Evolutionary conservation across 1,140 invertebrate genomes (phyloP).

Genomic region (Sinella curviseta): DNA sequence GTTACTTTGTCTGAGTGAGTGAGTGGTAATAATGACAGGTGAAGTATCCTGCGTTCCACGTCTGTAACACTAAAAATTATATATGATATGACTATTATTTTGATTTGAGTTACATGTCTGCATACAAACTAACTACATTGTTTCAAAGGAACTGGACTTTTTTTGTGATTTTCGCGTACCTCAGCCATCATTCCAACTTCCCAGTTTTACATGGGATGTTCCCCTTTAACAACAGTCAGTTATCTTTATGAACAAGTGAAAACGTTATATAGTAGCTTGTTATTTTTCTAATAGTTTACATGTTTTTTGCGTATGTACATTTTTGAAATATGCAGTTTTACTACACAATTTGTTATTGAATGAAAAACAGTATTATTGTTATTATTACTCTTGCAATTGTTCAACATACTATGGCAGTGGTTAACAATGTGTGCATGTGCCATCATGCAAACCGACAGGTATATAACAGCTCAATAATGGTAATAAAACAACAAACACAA

Average conservation of each 20-base stretch:
- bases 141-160: neutral
- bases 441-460: neutral
- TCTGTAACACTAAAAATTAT: too few species aligned
- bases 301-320: too few species aligned
- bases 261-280: too few species aligned
- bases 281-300: too few species aligned
- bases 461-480: neutral
- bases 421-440: neutral
- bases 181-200: too few species aligned
- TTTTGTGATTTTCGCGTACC: neutral
- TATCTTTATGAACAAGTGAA: neutral
- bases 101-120: too few species aligned
- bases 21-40: neutral
- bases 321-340: too few species aligned
- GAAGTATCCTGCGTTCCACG: neutral
- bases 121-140: neutral
- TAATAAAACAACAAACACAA: neutral
- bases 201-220: neutral
- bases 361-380: neutral
- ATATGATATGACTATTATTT: too few species aligned
- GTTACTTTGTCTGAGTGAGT: too few species aligned
- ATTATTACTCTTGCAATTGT: neutral
- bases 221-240: neutral
- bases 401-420: neutral
- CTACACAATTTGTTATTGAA: neutral